These are phyloP conservation scores for Sesia bembeciformis DNA, from an alignment of 2,888 invertebrate genomes.

Conservation along the genomic window DNA sequence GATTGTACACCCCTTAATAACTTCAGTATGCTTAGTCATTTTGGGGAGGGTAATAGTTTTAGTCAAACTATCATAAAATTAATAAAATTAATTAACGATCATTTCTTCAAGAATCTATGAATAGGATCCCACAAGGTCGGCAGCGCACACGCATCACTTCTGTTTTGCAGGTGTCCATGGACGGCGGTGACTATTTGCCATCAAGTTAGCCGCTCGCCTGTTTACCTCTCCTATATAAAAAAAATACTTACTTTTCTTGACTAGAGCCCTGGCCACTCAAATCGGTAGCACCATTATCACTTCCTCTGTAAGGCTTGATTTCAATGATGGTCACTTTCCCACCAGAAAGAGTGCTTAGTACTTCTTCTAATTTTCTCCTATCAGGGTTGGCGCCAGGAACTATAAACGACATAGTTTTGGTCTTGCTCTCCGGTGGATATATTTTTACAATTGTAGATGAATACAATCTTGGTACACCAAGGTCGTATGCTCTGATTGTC, in stretches of 20 bases:
- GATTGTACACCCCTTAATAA: no score
- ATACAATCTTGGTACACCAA: slow-evolving; percentile 85
- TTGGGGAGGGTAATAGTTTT: no score
- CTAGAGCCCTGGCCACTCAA: slow-evolving; percentile 56
- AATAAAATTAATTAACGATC: no score
- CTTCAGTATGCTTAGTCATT: no score
- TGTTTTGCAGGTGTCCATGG: no score
- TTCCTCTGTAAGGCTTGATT: slow-evolving; percentile 79
- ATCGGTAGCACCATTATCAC: slow-evolving; percentile 72
- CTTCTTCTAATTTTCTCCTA: slow-evolving; percentile 81
- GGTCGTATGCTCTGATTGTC: slow-evolving; percentile 86
- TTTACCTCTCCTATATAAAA: no score
- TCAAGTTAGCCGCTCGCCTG: no score
- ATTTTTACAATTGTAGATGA: slow-evolving; percentile 83
- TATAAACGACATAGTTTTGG: slow-evolving; percentile 86
- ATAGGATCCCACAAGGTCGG: no score
- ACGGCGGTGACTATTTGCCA: no score
- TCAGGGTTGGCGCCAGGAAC: slow-evolving; percentile 86
- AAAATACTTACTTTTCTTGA: slow-evolving; percentile 68
- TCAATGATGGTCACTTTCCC: slow-evolving; percentile 84
- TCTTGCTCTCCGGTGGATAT: slow-evolving; percentile 84
- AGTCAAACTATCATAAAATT: no score
- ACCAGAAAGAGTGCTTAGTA: slow-evolving; percentile 85
- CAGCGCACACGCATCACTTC: no score
- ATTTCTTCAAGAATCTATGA: no score